Evolutionary conservation across 2,797 vertebrate species (phyloP), one percentile per base, ranked within the genome.

Genomic region (Paramormyrops hopkinsi): DNA sequence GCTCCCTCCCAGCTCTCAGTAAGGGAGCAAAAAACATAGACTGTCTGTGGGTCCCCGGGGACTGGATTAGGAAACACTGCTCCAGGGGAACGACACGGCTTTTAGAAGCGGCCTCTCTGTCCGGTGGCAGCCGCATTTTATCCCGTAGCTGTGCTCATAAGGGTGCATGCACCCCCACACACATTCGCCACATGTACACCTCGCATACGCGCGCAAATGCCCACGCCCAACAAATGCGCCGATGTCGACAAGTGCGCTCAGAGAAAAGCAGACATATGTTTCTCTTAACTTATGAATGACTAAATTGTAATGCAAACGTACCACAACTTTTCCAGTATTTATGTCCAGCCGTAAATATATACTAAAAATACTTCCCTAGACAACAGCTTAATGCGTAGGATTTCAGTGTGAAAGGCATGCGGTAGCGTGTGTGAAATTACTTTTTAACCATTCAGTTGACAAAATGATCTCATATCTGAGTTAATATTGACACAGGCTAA

Each of bases 401-500:
- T 84, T 51, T 50, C 44, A 14, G 17, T n/a, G n/a, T 9, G 82
- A 44, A 84, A 50, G 46, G 46, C 82, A 84, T 11, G 73, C 17
- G 6, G 17, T 41, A 79, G 41, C 3, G 5, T 50, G 41, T 50
- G 41, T 84, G 44, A 50, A 84, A 48, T 84, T 48, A 84, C 46
- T 84, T 51, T 48, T 84, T 48, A 50, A 84, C 82, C 82, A 22
- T 84, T 12, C 82, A 50, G 82, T 50, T 84, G n/a, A 84, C 46
- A 84, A 84, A 84, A 84, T 84, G 82, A 84, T 51, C 82, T 84
- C 82, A 83, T 83, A 83, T 46, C 46, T 29, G 46, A 84, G 44
- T 84, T 44, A 50, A 84, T 84, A 84, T 84, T 84, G 82, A 48
- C 82, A 51, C n/a, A 84, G 82, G 41, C 73, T 84, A 84, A 84